phyloP scores from a whole-genome alignment of 2,888 invertebrate genomes.

The Patella caerulea region DNA sequence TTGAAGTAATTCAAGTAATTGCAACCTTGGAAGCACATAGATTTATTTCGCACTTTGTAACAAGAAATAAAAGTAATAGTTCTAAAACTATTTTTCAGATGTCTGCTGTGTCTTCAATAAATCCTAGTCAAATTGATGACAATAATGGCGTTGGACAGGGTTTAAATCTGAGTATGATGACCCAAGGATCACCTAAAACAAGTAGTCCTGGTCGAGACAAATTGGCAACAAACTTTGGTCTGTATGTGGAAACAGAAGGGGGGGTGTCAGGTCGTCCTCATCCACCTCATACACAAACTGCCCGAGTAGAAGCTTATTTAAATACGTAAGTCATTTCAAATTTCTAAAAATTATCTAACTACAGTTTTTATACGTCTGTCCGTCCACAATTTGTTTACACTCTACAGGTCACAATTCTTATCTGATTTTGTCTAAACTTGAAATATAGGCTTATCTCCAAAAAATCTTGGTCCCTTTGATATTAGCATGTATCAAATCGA shows the following conservation, averaged over 20 bases:
- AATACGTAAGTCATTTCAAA: slow-evolving; percentile 36
- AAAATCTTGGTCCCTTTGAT: too few relatives aligned
- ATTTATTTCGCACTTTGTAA: too few relatives aligned
- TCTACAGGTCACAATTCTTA: too few relatives aligned
- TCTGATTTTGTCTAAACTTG: too few relatives aligned
- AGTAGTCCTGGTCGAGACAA: slow-evolving; percentile 40
- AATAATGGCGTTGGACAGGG: background rate
- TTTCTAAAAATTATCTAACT: too few relatives aligned
- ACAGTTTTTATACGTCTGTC: too few relatives aligned
- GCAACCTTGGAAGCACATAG: too few relatives aligned
- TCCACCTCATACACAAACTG: slow-evolving; percentile 16
- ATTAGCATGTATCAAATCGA: too few relatives aligned
- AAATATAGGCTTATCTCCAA: too few relatives aligned
- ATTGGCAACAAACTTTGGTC: slow-evolving; percentile 14
- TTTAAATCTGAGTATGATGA: slow-evolving; percentile 10
- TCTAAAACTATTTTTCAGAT: background rate
- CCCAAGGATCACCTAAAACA: slow-evolving; percentile 14
- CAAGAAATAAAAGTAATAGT: too few relatives aligned
- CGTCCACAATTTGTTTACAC: too few relatives aligned
- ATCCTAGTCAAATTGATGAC: background rate
- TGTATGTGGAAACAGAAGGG: slow-evolving; percentile 1
- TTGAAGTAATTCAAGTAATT: too few relatives aligned
- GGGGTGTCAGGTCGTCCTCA: background rate
- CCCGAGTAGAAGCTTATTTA: slow-evolving; percentile 44
- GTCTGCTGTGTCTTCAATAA: background rate